Conservation (phyloP, 2,797 vertebrate genomes). For the Alectoris magna region DNA sequence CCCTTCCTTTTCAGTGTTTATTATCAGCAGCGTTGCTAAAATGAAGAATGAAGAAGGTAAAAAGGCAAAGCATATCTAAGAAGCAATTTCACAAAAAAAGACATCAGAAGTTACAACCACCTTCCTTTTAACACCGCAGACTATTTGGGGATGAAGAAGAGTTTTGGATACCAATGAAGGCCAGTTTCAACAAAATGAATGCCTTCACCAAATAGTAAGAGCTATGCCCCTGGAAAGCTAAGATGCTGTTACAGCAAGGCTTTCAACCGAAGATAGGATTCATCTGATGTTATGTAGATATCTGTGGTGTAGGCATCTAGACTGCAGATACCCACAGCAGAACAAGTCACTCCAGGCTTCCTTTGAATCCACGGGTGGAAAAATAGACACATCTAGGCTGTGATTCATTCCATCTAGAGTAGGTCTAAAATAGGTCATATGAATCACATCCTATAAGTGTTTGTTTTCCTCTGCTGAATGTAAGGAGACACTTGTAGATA, state of each 20-base stretch:
- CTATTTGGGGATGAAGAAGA: not conserved
- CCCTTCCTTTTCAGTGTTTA: not conserved
- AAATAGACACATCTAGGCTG: not conserved
- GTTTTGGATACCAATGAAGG: not conserved
- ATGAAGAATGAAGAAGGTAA: not conserved
- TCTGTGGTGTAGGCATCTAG: not conserved
- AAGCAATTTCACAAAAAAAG: not conserved
- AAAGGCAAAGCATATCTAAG: not conserved
- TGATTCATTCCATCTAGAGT: not conserved
- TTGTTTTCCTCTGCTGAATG: not conserved
- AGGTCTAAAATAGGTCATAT: slow-evolving; percentile 14
- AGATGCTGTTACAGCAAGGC: not conserved
- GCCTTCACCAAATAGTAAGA: not conserved
- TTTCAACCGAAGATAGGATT: not conserved
- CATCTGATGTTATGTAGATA: not conserved
- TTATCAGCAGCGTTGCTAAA: not conserved
- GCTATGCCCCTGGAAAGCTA: not conserved
- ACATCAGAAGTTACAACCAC: not conserved
- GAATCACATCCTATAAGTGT: not conserved
- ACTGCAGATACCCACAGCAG: not conserved
- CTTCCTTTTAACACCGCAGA: not conserved
- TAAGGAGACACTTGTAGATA: not conserved
- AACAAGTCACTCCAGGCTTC: not conserved
- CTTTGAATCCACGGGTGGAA: not conserved
- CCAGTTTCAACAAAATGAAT: not conserved